Base-by-base conservation (phyloP, 2,797 vertebrate genomes). In the Mormyrops boulengeri region DNA sequence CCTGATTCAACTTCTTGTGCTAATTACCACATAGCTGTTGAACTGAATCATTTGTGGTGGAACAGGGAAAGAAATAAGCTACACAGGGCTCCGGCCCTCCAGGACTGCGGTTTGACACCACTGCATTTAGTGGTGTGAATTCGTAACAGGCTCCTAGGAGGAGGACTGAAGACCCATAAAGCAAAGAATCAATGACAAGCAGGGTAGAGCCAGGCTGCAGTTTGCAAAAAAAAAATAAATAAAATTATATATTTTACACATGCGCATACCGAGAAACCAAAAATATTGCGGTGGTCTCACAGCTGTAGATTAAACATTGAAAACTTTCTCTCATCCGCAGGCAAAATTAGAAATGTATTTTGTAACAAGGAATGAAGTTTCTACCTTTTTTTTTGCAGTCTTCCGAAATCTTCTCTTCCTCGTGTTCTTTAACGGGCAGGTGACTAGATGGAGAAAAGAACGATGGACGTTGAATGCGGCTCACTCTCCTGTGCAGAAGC, bases 401-500 rank as follows among this genome's bases (percentile, higher is more conserved):
- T 99, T 99, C 91, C 96, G 94, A 95, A 99, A 99, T 49, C 98
- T 95, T 91, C 96, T 97, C 93, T 99, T 99, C 91, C 97, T 96
- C 2, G 98, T 98, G 87, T 99, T 99, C 95, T 98, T 98, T 94
- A 99, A 93, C 57, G 98, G 98, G 90, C 95, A 96, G 80, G 97
- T 98, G 91, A 98, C 98, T 99, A 92, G 88, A 95, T 95, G 77
- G 91, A 91, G 91, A 62, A 30, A 44, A 5, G 22, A 1, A 17
- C 34, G 22, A 1, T 38, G 22, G 38, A 77, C 11, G 52, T 73
- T 80, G 57, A 77, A 87, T 30, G 90, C 17, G 2, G 12, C 85
- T 93, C 52, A 89, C 90, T 90, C 62, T 69, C 73, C 57, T 41
- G 82, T 49, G 0, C 50, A 89, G 34, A 62, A 84, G 66, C 86